These are phyloP conservation scores for Rosalia funebris DNA, from an alignment of 2,888 invertebrate genomes.

Conservation along the genomic window DNA sequence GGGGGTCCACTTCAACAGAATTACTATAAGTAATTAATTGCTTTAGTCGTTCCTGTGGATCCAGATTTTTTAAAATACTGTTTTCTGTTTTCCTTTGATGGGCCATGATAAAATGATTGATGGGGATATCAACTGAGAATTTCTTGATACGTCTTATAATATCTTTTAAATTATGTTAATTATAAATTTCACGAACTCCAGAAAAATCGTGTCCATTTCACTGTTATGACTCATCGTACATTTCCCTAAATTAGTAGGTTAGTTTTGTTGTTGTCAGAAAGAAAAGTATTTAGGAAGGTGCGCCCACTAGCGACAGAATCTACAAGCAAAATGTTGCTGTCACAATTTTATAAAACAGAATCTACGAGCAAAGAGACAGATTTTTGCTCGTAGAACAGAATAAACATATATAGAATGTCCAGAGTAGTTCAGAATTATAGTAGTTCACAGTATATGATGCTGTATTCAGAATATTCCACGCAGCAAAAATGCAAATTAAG, in stretches of 20 bases:
- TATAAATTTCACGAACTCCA: conserved; percentile 2
- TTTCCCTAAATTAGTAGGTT: conserved; percentile 6
- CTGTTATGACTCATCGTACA: conserved; percentile 11
- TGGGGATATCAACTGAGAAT: neutral
- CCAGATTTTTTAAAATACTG: conserved; percentile 56
- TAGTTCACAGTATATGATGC: too few species aligned
- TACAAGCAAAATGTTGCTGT: too few species aligned
- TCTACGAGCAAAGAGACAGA: too few species aligned
- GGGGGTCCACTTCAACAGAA: conserved; percentile 77
- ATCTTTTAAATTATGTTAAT: neutral
- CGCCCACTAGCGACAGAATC: neutral
- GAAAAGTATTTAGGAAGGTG: neutral
- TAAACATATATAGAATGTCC: too few species aligned
- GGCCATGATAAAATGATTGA: neutral
- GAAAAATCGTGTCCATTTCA: conserved; percentile 1
- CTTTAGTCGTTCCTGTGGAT: conserved; percentile 76
- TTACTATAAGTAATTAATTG: conserved; percentile 75
- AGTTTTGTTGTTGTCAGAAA: neutral
- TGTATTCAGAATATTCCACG: too few species aligned
- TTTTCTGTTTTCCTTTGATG: conserved; percentile 17
- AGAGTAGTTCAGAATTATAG: too few species aligned
- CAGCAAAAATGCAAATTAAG: too few species aligned
- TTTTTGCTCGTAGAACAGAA: too few species aligned
- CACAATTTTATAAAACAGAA: too few species aligned
- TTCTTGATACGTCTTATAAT: neutral